A percentile compares a stretch with the other conserved stretches of the same genome.
These are phyloP conservation scores for Rhadina sibilatrix DNA, from an alignment of 2,113 vertebrate genomes.

Conservation along the genomic window DNA sequence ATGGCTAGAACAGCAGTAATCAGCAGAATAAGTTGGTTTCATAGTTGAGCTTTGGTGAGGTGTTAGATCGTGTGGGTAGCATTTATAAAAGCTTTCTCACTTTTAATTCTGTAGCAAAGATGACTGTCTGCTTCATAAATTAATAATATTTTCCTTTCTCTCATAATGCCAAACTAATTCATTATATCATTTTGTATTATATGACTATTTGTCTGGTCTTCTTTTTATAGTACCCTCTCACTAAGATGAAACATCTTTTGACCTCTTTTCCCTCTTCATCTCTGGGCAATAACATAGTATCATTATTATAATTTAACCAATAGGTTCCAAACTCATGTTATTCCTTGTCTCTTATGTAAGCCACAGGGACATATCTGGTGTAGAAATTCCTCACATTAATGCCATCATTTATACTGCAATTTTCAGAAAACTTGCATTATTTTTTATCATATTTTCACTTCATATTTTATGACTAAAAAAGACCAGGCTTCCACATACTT, in stretches of 20 bases:
- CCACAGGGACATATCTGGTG: not conserved
- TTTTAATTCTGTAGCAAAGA: slow-evolving; percentile 71
- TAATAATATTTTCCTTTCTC: slow-evolving; percentile 71
- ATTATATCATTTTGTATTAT: not conserved
- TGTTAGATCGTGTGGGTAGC: slow-evolving; percentile 63
- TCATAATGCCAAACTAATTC: slow-evolving; percentile 37
- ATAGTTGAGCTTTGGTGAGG: slow-evolving; percentile 45
- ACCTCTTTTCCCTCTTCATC: not conserved
- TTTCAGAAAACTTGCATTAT: not conserved
- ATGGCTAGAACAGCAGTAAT: slow-evolving; percentile 66
- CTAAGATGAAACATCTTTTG: not conserved
- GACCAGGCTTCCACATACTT: not conserved
- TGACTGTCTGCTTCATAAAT: slow-evolving; percentile 64
- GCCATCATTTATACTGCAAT: not conserved
- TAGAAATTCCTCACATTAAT: not conserved
- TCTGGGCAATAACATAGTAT: not conserved
- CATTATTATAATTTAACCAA: not conserved
- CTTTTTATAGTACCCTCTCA: not conserved
- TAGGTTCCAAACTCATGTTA: not conserved
- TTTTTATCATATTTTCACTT: not conserved
- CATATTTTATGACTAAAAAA: not conserved
- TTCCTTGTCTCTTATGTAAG: not conserved
- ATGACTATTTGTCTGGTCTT: not conserved
- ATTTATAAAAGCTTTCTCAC: slow-evolving; percentile 67
- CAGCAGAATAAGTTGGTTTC: slow-evolving; percentile 70